A percentile compares a stretch with the other conserved stretches of the same genome.
Conservation (phyloP, 2,888 invertebrate genomes). For the Isoperla grammatica region DNA sequence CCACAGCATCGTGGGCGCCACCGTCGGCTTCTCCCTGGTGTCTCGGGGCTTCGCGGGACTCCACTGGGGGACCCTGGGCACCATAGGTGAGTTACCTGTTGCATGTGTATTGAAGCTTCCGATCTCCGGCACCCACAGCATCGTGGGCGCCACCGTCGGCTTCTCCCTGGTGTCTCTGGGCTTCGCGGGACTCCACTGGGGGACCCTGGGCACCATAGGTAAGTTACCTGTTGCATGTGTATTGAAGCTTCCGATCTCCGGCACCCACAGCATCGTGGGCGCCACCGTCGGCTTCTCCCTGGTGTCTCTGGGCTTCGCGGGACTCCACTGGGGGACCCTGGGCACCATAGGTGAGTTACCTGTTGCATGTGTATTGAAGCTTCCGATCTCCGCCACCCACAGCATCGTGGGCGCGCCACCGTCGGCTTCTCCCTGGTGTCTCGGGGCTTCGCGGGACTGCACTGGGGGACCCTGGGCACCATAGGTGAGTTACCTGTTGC, state of each 20-base stretch:
- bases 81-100: too few species aligned
- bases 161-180: slow-evolving; percentile 93
- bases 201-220: slow-evolving; percentile 74
- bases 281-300: slow-evolving; percentile 96
- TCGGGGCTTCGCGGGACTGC: slow-evolving; percentile 75
- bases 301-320: slow-evolving; percentile 78
- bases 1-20: too few species aligned
- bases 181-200: slow-evolving; percentile 75
- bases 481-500: slow-evolving; percentile 73
- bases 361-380: too few species aligned
- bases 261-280: slow-evolving; percentile 98
- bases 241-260: slow-evolving; percentile 94
- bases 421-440: slow-evolving; percentile 95
- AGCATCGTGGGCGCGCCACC: slow-evolving; percentile 97
- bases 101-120: slow-evolving; percentile 95
- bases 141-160: slow-evolving; percentile 96
- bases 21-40: too few species aligned
- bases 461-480: slow-evolving; percentile 74
- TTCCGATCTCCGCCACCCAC: slow-evolving; percentile 99
- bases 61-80: too few species aligned
- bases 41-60: too few species aligned
- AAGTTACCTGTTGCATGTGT: slow-evolving; percentile 88
- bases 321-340: slow-evolving; percentile 78
- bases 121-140: slow-evolving; percentile 98
- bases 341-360: slow-evolving; percentile 70